Evolutionary conservation across 2,113 vertebrate species (phyloP), one percentile per base, ranked within the genome.

Genomic region (Pluvialis apricaria): DNA sequence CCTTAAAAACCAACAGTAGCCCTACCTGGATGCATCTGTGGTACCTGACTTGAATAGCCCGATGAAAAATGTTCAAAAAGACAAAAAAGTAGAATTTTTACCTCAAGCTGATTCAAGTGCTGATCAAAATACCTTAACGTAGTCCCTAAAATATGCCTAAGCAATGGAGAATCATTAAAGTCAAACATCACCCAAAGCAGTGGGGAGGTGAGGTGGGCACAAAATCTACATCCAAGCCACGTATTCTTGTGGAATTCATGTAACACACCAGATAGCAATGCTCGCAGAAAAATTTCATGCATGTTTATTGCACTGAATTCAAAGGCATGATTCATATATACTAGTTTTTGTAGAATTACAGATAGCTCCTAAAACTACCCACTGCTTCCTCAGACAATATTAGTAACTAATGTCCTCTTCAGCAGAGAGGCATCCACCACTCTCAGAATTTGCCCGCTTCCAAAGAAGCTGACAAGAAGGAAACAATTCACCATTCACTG

Each of bases 141-240:
- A 49, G 21, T 66, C 36, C 26, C 72, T 58, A 65, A 86, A 92
- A 88, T 70, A n/a, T 1, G 1, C 45, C 52, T 73, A 58, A 85
- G 44, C 28, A 72, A 82, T 28, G 36, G 5, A 52, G 20, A 77
- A 83, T n/a, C 76, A 58, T 28, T 62, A 2, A 68, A 92, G 25
- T 15, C 16, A 51, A 90, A 71, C 16, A 55, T 42, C 4, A 11
- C 20, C 47, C 86, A 82, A 44, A 58, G 25, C 17, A 65, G n/a
- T 7, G 0, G 55, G 15, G 20, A 78, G 29, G 11, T 15, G 40
- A 65, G 20, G 25, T 1, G 9, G 0, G 1, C 51, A 47, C 52
- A 76, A 62, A 72, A 2, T 8, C 60, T 51, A 9, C 38, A 73
- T 5, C 25, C 1, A 5, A 66, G 45, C 36, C 73, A 60, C 45